phyloP scores from a whole-genome alignment of 2,797 vertebrate species.

The Microcaecilia unicolor region DNA sequence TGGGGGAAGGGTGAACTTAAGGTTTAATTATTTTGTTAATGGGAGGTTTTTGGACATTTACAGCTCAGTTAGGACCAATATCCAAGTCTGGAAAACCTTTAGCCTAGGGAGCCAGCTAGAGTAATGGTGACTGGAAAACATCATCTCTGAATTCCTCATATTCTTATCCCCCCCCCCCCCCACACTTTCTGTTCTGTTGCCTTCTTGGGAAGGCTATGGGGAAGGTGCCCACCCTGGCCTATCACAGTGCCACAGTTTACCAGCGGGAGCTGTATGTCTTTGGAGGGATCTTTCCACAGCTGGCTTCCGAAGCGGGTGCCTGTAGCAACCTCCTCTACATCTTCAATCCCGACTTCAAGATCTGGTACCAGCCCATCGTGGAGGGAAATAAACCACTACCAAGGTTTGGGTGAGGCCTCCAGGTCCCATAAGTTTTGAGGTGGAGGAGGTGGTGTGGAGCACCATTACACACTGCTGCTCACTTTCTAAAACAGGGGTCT shows the following conservation, averaged over 20 bases:
- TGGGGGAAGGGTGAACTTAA: too few relatives aligned
- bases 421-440: background rate
- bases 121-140: background rate
- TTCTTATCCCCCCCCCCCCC: background rate
- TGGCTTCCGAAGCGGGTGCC: slow-evolving; percentile 32
- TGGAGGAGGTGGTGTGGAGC: slow-evolving; percentile 5
- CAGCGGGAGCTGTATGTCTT: slow-evolving; percentile 81
- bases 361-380: slow-evolving; percentile 86
- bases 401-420: slow-evolving; percentile 69
- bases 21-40: too few relatives aligned
- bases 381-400: slow-evolving; percentile 74
- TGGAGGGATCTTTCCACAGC: slow-evolving; percentile 61
- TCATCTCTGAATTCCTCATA: background rate
- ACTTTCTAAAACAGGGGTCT: too few relatives aligned
- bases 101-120: background rate
- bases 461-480: too few relatives aligned
- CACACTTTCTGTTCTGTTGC: background rate
- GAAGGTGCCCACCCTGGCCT: slow-evolving; percentile 61
- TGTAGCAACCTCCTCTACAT: slow-evolving; percentile 79
- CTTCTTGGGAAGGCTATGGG: slow-evolving; percentile 73
- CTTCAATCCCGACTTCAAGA: slow-evolving; percentile 79
- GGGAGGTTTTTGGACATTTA: too few relatives aligned
- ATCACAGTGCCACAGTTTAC: slow-evolving; percentile 75
- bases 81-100: too few relatives aligned
- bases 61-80: too few relatives aligned